Percentiles rank a stretch among this genome's conserved stretches.
These are phyloP conservation scores for Rotaria sp. DNA, from an alignment of 2,888 invertebrate genomes.

Conservation along the genomic window DNA sequence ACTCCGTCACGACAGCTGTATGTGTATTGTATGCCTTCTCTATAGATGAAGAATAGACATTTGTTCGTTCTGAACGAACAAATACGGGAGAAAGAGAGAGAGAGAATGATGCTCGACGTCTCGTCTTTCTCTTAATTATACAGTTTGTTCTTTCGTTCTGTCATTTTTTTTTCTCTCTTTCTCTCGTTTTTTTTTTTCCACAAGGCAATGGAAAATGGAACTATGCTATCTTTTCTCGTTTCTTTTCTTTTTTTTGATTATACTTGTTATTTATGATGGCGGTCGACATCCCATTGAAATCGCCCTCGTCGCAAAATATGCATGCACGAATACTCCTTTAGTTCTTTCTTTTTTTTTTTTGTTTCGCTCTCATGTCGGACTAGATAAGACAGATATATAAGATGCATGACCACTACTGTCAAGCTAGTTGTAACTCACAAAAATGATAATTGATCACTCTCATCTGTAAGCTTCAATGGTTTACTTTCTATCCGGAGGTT, in stretches of 20 bases:
- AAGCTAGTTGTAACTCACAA: background rate
- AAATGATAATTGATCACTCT: slow-evolving; percentile 22
- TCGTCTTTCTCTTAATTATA: slow-evolving; percentile 24
- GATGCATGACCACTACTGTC: slow-evolving; percentile 19
- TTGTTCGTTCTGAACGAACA: background rate
- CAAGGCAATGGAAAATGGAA: slow-evolving; percentile 19
- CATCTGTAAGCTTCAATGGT: slow-evolving; percentile 10
- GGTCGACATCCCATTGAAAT: slow-evolving; percentile 20
- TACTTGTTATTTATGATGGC: slow-evolving; percentile 19
- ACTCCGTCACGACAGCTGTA: slow-evolving; percentile 7
- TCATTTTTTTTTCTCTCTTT: background rate
- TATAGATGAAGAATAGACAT: background rate
- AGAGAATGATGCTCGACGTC: background rate
- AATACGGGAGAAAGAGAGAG: background rate
- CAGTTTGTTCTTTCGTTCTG: slow-evolving; percentile 21
- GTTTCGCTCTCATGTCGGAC: background rate
- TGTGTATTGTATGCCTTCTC: background rate
- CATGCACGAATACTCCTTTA: background rate
- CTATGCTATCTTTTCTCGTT: slow-evolving; percentile 11
- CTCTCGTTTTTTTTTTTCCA: background rate
- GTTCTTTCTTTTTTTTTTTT: background rate
- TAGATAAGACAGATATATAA: slow-evolving; percentile 18
- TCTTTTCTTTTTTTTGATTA: background rate
- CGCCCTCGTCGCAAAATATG: background rate
- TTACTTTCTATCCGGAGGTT: background rate